These are phyloP conservation scores for human DNA, from an alignment of 2,113 vertebrate species.

Conservation along the genomic window DNA sequence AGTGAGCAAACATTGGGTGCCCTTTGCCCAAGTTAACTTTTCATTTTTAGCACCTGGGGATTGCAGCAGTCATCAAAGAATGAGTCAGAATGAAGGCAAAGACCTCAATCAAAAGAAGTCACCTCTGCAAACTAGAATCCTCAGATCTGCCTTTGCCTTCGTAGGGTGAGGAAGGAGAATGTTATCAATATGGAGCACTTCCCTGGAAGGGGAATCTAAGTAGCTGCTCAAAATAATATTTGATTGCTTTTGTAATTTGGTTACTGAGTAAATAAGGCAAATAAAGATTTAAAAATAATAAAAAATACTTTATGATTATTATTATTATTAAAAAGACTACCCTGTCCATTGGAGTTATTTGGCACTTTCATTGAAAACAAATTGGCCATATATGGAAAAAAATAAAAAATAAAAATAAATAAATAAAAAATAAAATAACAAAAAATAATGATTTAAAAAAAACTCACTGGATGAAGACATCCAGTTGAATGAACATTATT, in stretches of 20 bases:
- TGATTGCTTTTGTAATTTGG: constrained; percentile 33
- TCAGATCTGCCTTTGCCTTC: not conserved
- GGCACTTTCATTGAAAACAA: too few relatives aligned
- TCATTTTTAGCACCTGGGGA: constrained; percentile 11
- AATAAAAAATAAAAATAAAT: not conserved
- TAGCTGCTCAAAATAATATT: not conserved
- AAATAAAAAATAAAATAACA: not conserved
- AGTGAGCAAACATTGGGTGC: not conserved
- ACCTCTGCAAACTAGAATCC: not conserved
- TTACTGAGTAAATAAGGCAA: not conserved
- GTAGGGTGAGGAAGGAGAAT: not conserved
- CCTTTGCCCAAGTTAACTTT: constrained; percentile 47
- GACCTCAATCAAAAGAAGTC: constrained; percentile 54
- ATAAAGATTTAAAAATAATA: not conserved
- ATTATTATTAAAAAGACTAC: too few relatives aligned
- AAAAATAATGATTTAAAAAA: not conserved
- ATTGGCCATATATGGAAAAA: too few relatives aligned
- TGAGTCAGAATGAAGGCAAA: constrained; percentile 26
- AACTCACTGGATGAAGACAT: not conserved
- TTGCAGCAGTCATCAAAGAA: not conserved
- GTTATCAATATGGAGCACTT: not conserved
- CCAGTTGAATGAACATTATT: not conserved
- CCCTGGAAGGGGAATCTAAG: not conserved
- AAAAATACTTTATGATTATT: not conserved
- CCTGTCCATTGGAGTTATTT: too few relatives aligned